Base-by-base conservation (phyloP, 1,140 invertebrate species). In the Heliconius melpomene region DNA sequence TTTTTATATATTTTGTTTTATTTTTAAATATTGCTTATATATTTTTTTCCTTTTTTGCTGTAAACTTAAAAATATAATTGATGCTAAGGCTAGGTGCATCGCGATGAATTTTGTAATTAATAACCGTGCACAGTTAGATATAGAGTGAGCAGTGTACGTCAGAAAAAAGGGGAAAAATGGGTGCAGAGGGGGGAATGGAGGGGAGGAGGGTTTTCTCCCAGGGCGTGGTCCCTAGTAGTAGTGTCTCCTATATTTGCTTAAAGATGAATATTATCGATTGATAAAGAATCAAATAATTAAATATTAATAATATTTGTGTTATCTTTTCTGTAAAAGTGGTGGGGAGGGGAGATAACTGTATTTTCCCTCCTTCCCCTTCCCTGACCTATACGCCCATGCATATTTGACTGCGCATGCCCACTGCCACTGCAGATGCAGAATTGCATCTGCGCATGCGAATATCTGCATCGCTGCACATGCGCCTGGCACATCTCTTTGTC, bases 81-180 rank as follows among this genome's bases (percentile, higher is more conserved):
- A 13, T 66, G 13, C 5, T 52, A 73, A n/a, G 16, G 54, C 57
- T 54, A 50, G 38, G 23, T 75, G 73, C 73, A 74, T 75, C 40
- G 78, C 74, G 78, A 79, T 20, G 32, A 75, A 29, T 54, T 72
- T 57, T 32, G 36, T 38, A 23, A 75, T 32, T 13, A 75, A 60
- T 38, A 11, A 36, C n/a, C 29, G 26, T n/a, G 9, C 11, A n/a
- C 60, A 29, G 29, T 75, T 66, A 9, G 9, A 38, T n/a, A 23
- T 20, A 26, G 20, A n/a, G 8, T 16, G 3, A 13, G n/a, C 26
- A 29, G 23, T 66, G 60, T 66, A 26, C 11, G 3, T 66, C n/a
- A 8, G 13, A 66, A 66, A 26, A 66, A 7, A 8, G 3, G 11
- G 13, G 29, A 18, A 29, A 18, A 29, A 29, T 26, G 1, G 23